phyloP scores from a whole-genome alignment of 2,888 invertebrate genomes.

The Spisula solida region DNA sequence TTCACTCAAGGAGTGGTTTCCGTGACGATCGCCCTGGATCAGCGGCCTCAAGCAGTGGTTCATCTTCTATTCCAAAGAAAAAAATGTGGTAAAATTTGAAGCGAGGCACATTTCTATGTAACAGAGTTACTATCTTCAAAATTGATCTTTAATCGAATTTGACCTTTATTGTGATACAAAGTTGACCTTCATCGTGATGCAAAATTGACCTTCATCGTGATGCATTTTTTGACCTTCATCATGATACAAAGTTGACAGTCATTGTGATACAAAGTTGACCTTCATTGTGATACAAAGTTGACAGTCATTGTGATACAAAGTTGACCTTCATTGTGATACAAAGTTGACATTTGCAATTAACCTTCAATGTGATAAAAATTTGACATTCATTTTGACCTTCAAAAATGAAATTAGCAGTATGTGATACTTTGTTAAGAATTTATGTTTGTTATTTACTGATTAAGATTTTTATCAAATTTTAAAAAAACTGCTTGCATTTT shows the following conservation, averaged over 20 bases:
- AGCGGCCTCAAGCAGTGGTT: conserved; percentile 70
- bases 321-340: neutral
- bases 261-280: no score
- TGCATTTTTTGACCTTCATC: no score
- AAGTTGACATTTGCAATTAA: no score
- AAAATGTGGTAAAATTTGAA: conserved; percentile 48
- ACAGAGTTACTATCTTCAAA: neutral
- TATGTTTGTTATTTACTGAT: neutral
- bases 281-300: no score
- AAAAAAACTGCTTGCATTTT: no score
- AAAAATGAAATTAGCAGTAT: neutral
- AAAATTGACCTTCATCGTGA: neutral
- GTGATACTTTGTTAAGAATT: neutral
- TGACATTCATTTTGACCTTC: no score
- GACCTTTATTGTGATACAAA: no score
- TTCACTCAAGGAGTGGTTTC: conserved; percentile 77
- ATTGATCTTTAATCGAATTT: neutral
- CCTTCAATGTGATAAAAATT: no score
- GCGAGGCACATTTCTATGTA: neutral
- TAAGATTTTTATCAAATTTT: no score
- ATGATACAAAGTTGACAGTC: no score
- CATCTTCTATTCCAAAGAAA: conserved; percentile 70
- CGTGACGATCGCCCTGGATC: conserved; percentile 60
- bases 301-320: no score
- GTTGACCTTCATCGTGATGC: no score